Conservation (phyloP, 2,113 vertebrate species). For the Eulemur rufifrons region DNA sequence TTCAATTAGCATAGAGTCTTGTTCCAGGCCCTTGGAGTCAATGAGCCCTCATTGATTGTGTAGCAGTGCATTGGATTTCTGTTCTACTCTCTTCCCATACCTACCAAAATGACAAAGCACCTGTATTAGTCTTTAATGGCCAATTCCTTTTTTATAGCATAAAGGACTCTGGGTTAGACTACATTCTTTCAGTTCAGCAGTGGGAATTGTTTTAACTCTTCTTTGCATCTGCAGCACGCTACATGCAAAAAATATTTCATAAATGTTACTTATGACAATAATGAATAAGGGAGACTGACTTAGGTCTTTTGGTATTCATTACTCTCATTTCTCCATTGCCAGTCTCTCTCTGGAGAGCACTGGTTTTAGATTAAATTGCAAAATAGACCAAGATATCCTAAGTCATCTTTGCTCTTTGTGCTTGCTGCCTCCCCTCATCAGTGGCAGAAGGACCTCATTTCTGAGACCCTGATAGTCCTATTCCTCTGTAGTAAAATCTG, state of each 20-base stretch:
- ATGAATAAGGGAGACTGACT: neutral
- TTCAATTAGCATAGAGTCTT: neutral
- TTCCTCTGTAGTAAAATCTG: neutral
- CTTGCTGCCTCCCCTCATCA: neutral
- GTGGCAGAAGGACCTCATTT: neutral
- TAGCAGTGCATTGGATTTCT: neutral
- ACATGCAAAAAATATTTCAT: neutral
- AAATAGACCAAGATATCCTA: neutral
- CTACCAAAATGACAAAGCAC: neutral
- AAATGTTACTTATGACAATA: neutral
- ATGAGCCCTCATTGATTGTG: neutral
- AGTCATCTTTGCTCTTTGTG: neutral
- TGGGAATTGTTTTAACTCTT: neutral
- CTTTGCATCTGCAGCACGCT: neutral
- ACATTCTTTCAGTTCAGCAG: neutral
- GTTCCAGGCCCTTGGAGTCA: neutral
- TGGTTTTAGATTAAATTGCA: neutral
- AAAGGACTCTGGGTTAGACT: neutral
- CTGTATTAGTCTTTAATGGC: neutral
- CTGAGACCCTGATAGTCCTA: neutral
- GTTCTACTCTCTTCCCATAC: neutral
- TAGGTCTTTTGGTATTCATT: neutral
- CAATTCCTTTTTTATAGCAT: slow-evolving; percentile 8
- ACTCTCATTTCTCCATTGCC: neutral
- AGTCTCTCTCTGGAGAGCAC: neutral